Percentiles rank a stretch among this genome's conserved stretches.
Evolutionary conservation across 1,140 invertebrate genomes (phyloP).

Genomic region (Aricia agestis): DNA sequence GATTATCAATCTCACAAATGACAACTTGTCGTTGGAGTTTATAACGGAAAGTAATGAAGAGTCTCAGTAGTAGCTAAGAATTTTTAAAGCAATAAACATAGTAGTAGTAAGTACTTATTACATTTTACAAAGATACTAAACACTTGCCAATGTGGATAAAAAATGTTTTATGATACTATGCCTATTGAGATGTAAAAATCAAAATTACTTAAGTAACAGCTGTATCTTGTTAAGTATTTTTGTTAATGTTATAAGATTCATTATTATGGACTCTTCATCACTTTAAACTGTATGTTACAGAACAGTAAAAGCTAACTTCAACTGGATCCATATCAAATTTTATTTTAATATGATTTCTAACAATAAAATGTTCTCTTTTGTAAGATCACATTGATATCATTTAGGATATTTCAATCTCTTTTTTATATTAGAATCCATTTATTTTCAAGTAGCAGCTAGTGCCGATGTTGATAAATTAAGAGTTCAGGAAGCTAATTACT

Average conservation of each 20-base stretch:
- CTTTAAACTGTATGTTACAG: slow-evolving; percentile 8
- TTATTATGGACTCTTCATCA: background rate
- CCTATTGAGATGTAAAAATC: background rate
- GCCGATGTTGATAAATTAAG: no score
- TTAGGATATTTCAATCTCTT: no score
- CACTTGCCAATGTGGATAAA: background rate
- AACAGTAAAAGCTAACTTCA: background rate
- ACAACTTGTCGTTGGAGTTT: slow-evolving; percentile 36
- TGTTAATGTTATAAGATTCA: no score
- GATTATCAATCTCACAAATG: slow-evolving; percentile 49
- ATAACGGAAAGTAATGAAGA: slow-evolving; percentile 35
- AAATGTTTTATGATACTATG: background rate
- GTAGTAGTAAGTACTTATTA: no score
- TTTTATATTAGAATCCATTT: no score
- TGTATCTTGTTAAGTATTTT: no score
- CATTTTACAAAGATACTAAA: background rate
- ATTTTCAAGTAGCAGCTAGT: no score
- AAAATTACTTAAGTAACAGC: background rate
- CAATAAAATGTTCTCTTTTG: no score
- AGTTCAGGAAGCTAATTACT: no score
- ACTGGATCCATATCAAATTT: background rate
- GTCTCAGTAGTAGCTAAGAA: background rate
- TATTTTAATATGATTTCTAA: background rate
- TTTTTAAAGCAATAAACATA: no score
- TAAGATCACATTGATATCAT: no score